A percentile compares a stretch with the other conserved stretches of the same genome.
phyloP scores from a whole-genome alignment of 2,113 vertebrate genomes.

The Gobius niger region DNA sequence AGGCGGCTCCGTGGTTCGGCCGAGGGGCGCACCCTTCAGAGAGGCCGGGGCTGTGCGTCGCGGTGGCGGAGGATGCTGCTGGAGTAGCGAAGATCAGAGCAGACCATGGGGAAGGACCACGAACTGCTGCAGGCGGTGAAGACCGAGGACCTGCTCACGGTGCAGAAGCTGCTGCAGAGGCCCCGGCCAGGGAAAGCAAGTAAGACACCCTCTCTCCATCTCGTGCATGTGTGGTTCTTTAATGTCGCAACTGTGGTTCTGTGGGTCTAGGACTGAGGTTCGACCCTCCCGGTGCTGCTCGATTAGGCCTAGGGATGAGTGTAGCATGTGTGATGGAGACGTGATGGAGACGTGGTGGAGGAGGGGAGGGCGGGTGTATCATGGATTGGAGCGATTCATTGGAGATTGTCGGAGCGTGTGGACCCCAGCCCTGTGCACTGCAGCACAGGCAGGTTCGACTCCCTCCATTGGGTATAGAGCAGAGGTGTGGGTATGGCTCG shows the following conservation, averaged over 20 bases:
- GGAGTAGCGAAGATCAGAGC: slow-evolving; percentile 69
- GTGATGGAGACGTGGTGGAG: not conserved
- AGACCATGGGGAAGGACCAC: slow-evolving; percentile 96
- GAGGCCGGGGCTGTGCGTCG: slow-evolving; percentile 62
- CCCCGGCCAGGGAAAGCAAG: slow-evolving; percentile 93
- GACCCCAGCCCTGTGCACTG: slow-evolving; percentile 54
- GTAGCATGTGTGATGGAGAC: slow-evolving; percentile 4
- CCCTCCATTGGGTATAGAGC: slow-evolving; percentile 4
- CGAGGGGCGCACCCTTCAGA: slow-evolving; percentile 60
- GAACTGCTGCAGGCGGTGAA: slow-evolving; percentile 97
- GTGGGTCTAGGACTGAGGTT: slow-evolving; percentile 7
- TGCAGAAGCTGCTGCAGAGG: slow-evolving; percentile 97
- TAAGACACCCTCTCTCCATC: slow-evolving; percentile 69
- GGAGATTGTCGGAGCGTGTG: slow-evolving; percentile 52
- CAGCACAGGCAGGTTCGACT: slow-evolving; percentile 45
- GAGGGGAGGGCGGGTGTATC: slow-evolving; percentile 21
- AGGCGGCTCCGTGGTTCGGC: slow-evolving; percentile 51
- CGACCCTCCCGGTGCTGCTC: not conserved
- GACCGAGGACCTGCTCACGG: slow-evolving; percentile 92
- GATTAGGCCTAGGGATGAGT: slow-evolving; percentile 6
- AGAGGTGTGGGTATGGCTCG: not conserved
- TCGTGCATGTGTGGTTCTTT: not conserved
- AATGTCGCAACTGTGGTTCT: slow-evolving; percentile 1
- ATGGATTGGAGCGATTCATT: slow-evolving; percentile 36
- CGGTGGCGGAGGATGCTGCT: slow-evolving; percentile 76